Conservation (phyloP, 2,888 invertebrate genomes). For the Crossocerus cetratus region DNA sequence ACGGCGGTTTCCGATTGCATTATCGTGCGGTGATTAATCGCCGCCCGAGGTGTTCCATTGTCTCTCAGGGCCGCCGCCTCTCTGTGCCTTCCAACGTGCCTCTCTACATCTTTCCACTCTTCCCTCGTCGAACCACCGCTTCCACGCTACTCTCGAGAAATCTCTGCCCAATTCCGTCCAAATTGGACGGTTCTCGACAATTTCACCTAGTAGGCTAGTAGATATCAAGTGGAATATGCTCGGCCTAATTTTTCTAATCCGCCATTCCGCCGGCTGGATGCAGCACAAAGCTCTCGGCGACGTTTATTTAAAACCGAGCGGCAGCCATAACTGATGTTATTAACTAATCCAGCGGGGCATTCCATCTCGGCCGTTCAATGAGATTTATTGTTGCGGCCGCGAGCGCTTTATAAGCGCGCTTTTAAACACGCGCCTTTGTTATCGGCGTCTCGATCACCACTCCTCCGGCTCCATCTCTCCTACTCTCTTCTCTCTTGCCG, state of each 20-base stretch:
- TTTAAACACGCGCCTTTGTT: conserved; percentile 37
- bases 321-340: conserved; percentile 31
- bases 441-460: conserved; percentile 14
- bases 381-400: conserved; percentile 38
- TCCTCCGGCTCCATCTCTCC: no score
- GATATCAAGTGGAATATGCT: no score
- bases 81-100: conserved; percentile 32
- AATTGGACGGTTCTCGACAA: no score
- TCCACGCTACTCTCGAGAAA: not conserved
- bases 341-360: conserved; percentile 33
- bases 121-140: not conserved
- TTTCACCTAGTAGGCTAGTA: no score
- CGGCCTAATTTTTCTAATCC: no score
- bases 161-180: not conserved
- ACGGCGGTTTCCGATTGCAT: conserved; percentile 46
- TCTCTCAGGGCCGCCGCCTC: conserved; percentile 48
- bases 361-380: conserved; percentile 41
- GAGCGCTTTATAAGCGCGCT: conserved; percentile 41
- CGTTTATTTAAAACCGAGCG: conserved; percentile 30
- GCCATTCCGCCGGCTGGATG: no score
- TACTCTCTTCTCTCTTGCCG: conserved; percentile 2
- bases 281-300: not conserved
- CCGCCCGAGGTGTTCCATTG: conserved; percentile 48
- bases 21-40: conserved; percentile 49
- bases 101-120: not conserved